Conservation (phyloP, 2,888 invertebrate species). For the Allacma fusca region DNA sequence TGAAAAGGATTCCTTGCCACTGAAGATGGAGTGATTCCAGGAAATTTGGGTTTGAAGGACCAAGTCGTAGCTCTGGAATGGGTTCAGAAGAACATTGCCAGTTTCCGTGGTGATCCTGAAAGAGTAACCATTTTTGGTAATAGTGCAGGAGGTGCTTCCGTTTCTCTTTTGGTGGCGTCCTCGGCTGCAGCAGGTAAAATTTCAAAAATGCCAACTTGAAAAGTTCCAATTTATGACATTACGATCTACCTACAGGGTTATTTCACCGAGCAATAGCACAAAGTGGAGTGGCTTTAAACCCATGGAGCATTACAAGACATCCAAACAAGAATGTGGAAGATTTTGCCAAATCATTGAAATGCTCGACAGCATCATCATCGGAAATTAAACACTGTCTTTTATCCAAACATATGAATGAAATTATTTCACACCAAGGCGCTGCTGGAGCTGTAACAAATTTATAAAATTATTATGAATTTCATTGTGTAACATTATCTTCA, state of each 20-base stretch:
- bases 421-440: not conserved
- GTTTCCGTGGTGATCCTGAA: slow-evolving; percentile 13
- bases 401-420: not conserved
- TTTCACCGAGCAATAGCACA: not conserved
- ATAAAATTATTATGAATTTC: too few relatives aligned
- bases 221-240: too few relatives aligned
- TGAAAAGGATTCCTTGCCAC: not conserved
- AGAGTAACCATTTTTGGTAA: slow-evolving; percentile 1
- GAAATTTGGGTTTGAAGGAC: slow-evolving; percentile 23
- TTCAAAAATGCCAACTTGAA: too few relatives aligned
- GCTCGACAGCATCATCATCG: not conserved
- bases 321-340: not conserved
- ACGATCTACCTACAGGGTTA: not conserved
- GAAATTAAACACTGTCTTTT: not conserved
- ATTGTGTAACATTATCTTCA: too few relatives aligned
- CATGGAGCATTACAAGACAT: not conserved
- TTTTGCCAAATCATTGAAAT: not conserved
- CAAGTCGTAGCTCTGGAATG: not conserved
- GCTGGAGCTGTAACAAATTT: too few relatives aligned
- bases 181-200: not conserved
- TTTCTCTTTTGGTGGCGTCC: not conserved
- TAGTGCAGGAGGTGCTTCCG: not conserved
- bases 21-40: not conserved
- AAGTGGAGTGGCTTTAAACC: not conserved
- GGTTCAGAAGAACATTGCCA: not conserved